These are phyloP conservation scores for Aurelia aurita complex sp. Pacific DNA, from an alignment of 30 jellyfish, hydroid and myxozoan genomes.

Conservation along the genomic window DNA sequence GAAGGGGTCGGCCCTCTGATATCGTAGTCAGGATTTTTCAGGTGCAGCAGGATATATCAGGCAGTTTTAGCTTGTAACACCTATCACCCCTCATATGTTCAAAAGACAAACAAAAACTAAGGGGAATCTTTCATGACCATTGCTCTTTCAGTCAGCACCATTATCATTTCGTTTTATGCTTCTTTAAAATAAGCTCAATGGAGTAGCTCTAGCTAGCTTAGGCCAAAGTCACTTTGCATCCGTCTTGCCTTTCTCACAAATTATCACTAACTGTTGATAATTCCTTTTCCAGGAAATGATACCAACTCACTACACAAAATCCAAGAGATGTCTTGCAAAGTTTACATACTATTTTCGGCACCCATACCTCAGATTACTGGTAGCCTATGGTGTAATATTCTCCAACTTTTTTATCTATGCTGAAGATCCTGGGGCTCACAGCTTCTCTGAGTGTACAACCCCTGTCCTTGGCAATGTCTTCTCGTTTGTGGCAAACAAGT, in stretches of 20 bases:
- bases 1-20: no score
- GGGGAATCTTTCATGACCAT: no score
- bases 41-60: no score
- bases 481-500: slow-evolving; percentile 87
- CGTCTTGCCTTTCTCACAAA: not conserved
- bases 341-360: slow-evolving; percentile 74
- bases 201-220: no score
- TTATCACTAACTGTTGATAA: not conserved
- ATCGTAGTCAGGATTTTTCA: no score
- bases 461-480: slow-evolving; percentile 84
- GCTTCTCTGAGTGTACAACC: slow-evolving; percentile 68
- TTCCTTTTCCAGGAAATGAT: slow-evolving; percentile 21
- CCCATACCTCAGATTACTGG: slow-evolving; percentile 81
- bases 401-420: slow-evolving; percentile 91
- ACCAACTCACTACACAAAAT: slow-evolving; percentile 40
- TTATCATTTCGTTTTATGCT: no score
- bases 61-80: no score
- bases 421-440: slow-evolving; percentile 96
- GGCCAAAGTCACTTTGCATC: no score
- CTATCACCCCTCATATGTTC: no score
- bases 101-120: no score
- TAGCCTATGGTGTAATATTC: slow-evolving; percentile 85
- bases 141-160: no score
- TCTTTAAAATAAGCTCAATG: no score
- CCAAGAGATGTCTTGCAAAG: slow-evolving; percentile 21